Evolutionary conservation across 2,113 vertebrate genomes (phyloP).

Genomic region (Erythrocebus patas): DNA sequence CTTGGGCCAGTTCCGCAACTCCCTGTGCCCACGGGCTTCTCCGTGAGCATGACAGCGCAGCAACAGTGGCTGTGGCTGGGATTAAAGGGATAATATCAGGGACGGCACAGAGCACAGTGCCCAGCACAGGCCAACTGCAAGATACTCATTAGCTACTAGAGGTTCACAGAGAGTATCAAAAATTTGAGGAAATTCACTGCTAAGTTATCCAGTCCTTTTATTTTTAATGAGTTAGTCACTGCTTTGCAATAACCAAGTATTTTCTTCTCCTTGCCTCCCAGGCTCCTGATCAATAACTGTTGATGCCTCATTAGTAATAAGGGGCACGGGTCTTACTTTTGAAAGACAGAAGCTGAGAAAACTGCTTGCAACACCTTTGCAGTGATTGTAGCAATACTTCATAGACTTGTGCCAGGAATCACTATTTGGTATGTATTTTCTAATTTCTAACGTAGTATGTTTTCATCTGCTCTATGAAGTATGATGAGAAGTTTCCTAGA

Average conservation of each 20-base stretch:
- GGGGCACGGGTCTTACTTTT: not conserved
- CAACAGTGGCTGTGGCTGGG: rapidly evolving
- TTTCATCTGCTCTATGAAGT: not conserved
- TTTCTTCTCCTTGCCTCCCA: not conserved
- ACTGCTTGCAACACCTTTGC: rapidly evolving
- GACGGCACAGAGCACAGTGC: rapidly evolving
- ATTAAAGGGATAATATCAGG: rapidly evolving
- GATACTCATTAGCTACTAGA: rapidly evolving
- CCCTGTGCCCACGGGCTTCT: too few relatives aligned
- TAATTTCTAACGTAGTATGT: not conserved
- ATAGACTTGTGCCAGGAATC: rapidly evolving
- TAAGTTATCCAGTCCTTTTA: not conserved
- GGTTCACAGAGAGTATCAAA: not conserved
- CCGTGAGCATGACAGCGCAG: rapidly evolving
- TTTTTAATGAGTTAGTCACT: not conserved
- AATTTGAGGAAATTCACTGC: too few relatives aligned
- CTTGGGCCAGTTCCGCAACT: not conserved
- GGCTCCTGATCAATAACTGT: not conserved
- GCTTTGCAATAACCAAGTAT: not conserved
- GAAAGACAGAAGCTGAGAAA: not conserved
- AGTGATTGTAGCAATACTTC: not conserved
- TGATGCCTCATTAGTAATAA: not conserved
- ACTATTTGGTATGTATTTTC: rapidly evolving
- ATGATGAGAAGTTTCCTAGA: not conserved
- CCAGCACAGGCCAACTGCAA: not conserved